Conservation (phyloP, 2,888 invertebrate genomes). For the Sipunculus nudus region DNA sequence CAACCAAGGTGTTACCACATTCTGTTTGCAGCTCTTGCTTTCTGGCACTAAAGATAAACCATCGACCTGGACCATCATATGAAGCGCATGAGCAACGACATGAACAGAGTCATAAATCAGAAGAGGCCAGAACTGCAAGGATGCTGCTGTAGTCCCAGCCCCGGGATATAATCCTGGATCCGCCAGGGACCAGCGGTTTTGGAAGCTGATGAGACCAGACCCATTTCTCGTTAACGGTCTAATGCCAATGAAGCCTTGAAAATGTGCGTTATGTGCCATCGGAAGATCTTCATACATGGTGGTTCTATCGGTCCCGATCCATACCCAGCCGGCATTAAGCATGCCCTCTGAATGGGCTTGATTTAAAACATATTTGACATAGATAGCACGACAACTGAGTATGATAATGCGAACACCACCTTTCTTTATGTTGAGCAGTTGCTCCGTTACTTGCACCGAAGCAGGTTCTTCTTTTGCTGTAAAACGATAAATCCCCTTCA, state of each 20-base stretch:
- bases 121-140: conserved; percentile 12
- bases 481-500: conserved; percentile 24
- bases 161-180: conserved; percentile 9
- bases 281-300: background rate
- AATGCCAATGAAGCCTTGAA: background rate
- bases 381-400: conserved; percentile 13
- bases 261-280: background rate
- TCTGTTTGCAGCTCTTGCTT: conserved; percentile 1
- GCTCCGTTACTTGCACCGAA: conserved; percentile 8
- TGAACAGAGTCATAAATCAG: conserved; percentile 18
- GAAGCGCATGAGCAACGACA: conserved; percentile 22
- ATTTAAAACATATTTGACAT: conserved; percentile 7
- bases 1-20: conserved; percentile 71
- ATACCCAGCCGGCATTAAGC: conserved; percentile 24
- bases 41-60: background rate
- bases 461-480: conserved; percentile 1
- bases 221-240: conserved; percentile 2
- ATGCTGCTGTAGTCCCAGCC: conserved; percentile 1
- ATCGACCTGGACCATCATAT: conserved; percentile 19
- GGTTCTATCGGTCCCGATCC: conserved; percentile 21
- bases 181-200: background rate
- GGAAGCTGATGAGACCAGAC: background rate
- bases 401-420: conserved; percentile 21
- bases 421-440: conserved; percentile 13
- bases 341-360: conserved; percentile 22